These are phyloP conservation scores for Plagiodera versicolora DNA, from an alignment of 2,888 invertebrate genomes.

Conservation along the genomic window DNA sequence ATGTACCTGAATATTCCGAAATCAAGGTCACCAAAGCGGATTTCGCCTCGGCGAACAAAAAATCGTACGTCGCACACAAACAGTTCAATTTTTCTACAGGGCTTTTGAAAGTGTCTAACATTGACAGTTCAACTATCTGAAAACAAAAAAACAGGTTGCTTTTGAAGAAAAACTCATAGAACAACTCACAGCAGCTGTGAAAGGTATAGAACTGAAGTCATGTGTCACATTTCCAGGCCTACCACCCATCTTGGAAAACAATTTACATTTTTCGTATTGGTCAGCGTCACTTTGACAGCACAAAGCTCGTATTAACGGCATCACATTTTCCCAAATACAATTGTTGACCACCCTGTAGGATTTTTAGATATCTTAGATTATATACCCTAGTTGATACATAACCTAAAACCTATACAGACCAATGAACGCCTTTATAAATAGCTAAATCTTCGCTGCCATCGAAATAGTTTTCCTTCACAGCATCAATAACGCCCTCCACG, in stretches of 20 bases:
- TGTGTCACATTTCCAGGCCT: neutral
- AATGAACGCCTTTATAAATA: slow-evolving; percentile 22
- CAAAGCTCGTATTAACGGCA: slow-evolving; percentile 44
- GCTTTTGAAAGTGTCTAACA: slow-evolving; percentile 51
- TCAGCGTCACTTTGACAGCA: slow-evolving; percentile 46
- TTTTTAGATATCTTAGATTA: neutral
- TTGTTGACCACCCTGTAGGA: slow-evolving; percentile 39
- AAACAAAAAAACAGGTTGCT: slow-evolving; percentile 24
- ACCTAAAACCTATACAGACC: slow-evolving; percentile 21
- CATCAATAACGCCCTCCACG: slow-evolving; percentile 19
- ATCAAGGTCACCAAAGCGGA: slow-evolving; percentile 52
- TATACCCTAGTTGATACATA: too few species aligned
- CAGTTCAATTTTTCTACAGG: slow-evolving; percentile 56
- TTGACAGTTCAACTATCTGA: slow-evolving; percentile 55
- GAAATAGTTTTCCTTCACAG: slow-evolving; percentile 17
- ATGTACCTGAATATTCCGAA: slow-evolving; percentile 44
- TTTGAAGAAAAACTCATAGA: slow-evolving; percentile 5
- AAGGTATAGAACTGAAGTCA: slow-evolving; percentile 50
- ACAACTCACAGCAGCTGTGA: slow-evolving; percentile 52
- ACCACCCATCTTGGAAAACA: slow-evolving; percentile 3
- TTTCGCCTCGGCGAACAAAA: slow-evolving; percentile 56
- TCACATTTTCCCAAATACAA: slow-evolving; percentile 48
- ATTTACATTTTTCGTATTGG: slow-evolving; percentile 44
- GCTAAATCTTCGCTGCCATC: neutral
- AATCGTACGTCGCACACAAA: slow-evolving; percentile 53